Evolutionary conservation across 2,888 invertebrate species (phyloP), one percentile per base, ranked within the genome.

Genomic region (Oligia strigilis): DNA sequence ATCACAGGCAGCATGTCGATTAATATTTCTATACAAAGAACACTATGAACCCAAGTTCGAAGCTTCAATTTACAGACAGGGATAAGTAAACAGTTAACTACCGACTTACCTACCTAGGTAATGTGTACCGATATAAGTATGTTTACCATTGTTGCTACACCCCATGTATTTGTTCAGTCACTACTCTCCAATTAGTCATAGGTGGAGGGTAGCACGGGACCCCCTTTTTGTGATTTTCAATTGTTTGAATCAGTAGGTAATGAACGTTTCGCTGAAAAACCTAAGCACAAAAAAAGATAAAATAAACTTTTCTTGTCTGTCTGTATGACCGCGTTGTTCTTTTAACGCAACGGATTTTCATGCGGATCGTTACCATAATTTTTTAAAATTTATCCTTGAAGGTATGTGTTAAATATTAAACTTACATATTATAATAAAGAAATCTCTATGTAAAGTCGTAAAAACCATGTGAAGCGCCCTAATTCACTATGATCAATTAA

Each of bases 101-200:
- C n/a, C 11, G 11, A 11, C 17, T 17, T 67, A n/a, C 46, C n/a
- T 69, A 69, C 29, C 29, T 49, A 19, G 19, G 19, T 19, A 70
- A 19, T 13, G 8, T 52, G 19, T 70, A 29, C 13, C 19, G 13
- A 19, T 19, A 29, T 8, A 29, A 13, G 0, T 23, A 4, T 49
- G 29, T 70, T 11, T 29, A 72, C 40, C 23, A 62, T 72, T 81
- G 82, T 82, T 69, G 55, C 52, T 55, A 52, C 70, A 65, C 55
- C 82, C 72, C 69, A 72, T 46, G 49, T 58, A 62, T 70, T 70
- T 64, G 43, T 67, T 67, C 49, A 60, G 66, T 29, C 60, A 40
- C 64, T 69, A 65, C 78, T 52, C 58, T 77, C 72, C 82, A 82
- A 82, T 70, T 77, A 83, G 83, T 64, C 23, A 65, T 49, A 46